These are phyloP conservation scores for Platycercus adscitus DNA, from an alignment of 2,113 vertebrate species.

Conservation along the genomic window DNA sequence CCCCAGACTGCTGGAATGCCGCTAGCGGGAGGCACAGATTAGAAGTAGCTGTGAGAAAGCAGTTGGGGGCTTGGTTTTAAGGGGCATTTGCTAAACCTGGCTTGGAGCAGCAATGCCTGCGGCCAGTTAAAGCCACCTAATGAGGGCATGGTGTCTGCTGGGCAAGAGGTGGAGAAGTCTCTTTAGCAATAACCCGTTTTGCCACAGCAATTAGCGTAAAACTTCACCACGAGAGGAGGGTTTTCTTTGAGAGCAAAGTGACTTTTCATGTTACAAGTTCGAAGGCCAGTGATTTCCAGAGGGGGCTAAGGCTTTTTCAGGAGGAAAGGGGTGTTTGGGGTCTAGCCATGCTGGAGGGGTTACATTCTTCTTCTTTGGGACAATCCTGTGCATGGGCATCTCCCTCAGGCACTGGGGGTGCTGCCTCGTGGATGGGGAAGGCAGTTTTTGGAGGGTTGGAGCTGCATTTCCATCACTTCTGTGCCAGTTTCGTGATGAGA, in stretches of 20 bases:
- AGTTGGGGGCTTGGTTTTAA: background rate
- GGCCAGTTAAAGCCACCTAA: background rate
- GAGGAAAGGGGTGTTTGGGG: background rate
- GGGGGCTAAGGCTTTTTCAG: slow-evolving; percentile 51
- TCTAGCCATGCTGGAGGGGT: slow-evolving; percentile 39
- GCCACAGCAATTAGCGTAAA: background rate
- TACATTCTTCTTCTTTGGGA: slow-evolving; percentile 50
- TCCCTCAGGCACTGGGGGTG: slow-evolving; percentile 52
- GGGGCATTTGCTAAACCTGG: background rate
- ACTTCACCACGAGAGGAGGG: background rate
- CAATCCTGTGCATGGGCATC: slow-evolving; percentile 2
- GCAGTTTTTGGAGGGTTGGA: background rate
- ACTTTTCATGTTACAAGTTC: background rate
- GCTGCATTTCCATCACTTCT: slow-evolving; percentile 69
- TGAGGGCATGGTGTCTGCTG: background rate
- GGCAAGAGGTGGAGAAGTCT: background rate
- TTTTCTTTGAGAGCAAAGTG: slow-evolving; percentile 16
- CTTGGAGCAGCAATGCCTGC: background rate
- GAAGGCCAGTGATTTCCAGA: background rate
- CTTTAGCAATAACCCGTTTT: background rate
- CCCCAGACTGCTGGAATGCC: background rate
- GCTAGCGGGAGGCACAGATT: background rate
- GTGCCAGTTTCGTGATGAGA: slow-evolving; percentile 84
- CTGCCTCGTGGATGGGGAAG: background rate
- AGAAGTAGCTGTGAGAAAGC: background rate